phyloP scores from a whole-genome alignment of 2,797 vertebrate species.

The Gobio occitaniae region DNA sequence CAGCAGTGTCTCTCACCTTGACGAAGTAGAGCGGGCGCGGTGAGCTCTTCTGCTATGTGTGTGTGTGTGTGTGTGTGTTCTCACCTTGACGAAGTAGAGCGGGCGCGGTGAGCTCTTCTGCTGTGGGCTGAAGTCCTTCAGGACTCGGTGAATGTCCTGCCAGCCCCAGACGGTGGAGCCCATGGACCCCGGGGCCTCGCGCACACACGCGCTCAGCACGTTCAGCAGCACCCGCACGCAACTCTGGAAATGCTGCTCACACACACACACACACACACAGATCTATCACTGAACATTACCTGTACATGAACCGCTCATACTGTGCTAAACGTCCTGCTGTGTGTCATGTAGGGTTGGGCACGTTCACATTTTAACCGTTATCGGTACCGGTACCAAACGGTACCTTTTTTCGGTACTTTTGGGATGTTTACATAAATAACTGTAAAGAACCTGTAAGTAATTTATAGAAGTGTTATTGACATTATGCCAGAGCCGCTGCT shows the following conservation, averaged over 20 bases:
- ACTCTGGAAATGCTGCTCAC: conserved; percentile 64
- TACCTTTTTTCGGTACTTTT: too few relatives aligned
- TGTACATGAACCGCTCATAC: too few relatives aligned
- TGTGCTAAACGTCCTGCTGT: too few relatives aligned
- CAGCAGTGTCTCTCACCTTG: conserved; percentile 76
- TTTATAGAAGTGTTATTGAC: too few relatives aligned
- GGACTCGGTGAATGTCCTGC: conserved; percentile 82
- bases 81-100: conserved; percentile 93
- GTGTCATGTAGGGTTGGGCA: too few relatives aligned
- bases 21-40: conserved; percentile 87
- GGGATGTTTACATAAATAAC: too few relatives aligned
- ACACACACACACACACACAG: background rate
- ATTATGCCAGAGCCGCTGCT: too few relatives aligned
- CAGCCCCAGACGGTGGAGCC: conserved; percentile 89
- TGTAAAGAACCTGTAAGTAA: too few relatives aligned
- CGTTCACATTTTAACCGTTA: too few relatives aligned
- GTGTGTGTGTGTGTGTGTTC: too few relatives aligned
- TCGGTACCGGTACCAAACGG: too few relatives aligned
- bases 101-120: conserved; percentile 73
- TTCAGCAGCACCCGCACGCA: conserved; percentile 82
- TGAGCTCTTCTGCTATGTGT: conserved; percentile 67
- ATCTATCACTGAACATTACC: too few relatives aligned
- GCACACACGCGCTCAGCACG: conserved; percentile 83
- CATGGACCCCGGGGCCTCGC: conserved; percentile 71
- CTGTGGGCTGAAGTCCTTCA: conserved; percentile 74